Evolutionary conservation across 2,888 invertebrate species (phyloP).

Genomic region (Anthophora plumipes): DNA sequence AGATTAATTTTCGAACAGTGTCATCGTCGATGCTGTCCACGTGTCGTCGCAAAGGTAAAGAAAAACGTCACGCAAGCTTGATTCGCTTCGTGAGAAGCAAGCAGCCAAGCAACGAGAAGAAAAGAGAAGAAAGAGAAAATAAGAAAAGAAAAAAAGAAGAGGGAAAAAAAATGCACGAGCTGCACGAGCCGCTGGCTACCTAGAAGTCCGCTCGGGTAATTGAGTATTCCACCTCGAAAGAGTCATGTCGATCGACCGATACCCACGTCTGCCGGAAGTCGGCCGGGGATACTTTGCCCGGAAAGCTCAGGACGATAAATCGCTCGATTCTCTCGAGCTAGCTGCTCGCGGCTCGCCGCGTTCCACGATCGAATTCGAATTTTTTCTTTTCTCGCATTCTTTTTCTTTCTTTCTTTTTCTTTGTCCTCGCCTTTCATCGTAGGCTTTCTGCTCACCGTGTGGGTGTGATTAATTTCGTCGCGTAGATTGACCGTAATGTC

Average conservation of each 20-base stretch:
- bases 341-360: conserved; percentile 21
- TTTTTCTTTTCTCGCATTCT: background rate
- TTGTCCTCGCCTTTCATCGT: background rate
- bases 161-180: conserved; percentile 22
- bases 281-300: conserved; percentile 79
- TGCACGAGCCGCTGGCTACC: conserved; percentile 40
- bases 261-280: conserved; percentile 81
- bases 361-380: conserved; percentile 20
- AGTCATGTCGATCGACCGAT: conserved; percentile 82
- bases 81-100: conserved; percentile 6
- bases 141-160: background rate
- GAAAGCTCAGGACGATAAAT: conserved; percentile 80
- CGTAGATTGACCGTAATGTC: no score
- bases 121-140: background rate
- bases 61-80: conserved; percentile 57
- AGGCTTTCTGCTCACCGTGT: no score
- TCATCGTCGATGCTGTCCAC: conserved; percentile 36
- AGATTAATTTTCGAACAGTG: conserved; percentile 63
- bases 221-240: conserved; percentile 81
- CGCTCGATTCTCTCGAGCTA: conserved; percentile 53
- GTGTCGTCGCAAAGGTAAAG: conserved; percentile 45
- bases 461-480: no score
- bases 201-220: conserved; percentile 72
- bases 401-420: background rate
- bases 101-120: conserved; percentile 1